phyloP scores from a whole-genome alignment of 2,888 invertebrate genomes.

The Drosophila kambysellisi region DNA sequence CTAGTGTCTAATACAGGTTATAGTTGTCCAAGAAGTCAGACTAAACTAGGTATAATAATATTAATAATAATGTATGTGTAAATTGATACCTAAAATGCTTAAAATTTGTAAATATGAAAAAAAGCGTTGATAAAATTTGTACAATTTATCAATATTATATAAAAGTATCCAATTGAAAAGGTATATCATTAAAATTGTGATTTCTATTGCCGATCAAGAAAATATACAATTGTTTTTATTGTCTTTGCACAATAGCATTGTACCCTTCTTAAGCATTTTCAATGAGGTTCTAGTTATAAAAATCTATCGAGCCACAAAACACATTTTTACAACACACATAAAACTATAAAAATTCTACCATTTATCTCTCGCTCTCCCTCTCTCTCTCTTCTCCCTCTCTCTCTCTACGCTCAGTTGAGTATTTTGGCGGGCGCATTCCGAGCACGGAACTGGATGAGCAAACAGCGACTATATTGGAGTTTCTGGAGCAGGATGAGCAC shows the following conservation, averaged over 20 bases:
- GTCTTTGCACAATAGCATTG: neutral
- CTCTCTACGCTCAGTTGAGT: conserved; percentile 74
- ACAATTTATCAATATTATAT: too few species aligned
- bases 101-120: too few species aligned
- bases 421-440: conserved; percentile 80
- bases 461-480: conserved; percentile 85
- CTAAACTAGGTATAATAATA: too few species aligned
- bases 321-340: conserved; percentile 8
- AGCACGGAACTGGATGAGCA: conserved; percentile 80
- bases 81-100: too few species aligned
- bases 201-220: neutral
- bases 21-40: too few species aligned
- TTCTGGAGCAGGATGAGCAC: conserved; percentile 85
- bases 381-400: neutral
- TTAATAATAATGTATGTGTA: too few species aligned
- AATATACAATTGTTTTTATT: neutral
- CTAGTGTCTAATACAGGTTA: too few species aligned
- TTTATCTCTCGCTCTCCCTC: neutral
- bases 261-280: neutral
- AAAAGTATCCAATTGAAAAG: too few species aligned
- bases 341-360: conserved; percentile 37
- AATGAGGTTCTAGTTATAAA: neutral
- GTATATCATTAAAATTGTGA: too few species aligned
- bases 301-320: neutral
- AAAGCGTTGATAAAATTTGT: too few species aligned